Percentiles rank a stretch among this genome's conserved stretches.
phyloP scores from a whole-genome alignment of 1,140 invertebrate species.

The Belonocnema kinseyi region DNA sequence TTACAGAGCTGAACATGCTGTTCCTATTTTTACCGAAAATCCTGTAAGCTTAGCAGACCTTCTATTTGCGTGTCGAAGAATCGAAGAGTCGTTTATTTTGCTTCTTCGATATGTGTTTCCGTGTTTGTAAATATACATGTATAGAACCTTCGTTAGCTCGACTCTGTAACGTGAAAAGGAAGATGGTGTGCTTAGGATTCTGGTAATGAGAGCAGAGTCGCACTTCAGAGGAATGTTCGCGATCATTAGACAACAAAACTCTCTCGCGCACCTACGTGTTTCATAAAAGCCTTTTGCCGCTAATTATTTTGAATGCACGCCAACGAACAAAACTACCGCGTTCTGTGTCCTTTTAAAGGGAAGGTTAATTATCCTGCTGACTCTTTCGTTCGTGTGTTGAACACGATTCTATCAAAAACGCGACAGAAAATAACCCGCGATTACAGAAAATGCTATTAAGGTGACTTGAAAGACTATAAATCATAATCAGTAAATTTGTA shows the following conservation, averaged over 20 bases:
- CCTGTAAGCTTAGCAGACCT: no score
- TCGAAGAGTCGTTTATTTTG: constrained; percentile 19
- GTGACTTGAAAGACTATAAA: not conserved
- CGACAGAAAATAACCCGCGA: constrained; percentile 13
- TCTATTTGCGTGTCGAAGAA: not conserved
- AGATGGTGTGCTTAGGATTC: constrained; percentile 11
- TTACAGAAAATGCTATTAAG: not conserved
- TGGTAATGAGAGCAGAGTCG: constrained; percentile 22
- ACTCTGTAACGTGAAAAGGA: constrained; percentile 19
- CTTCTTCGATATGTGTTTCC: constrained; percentile 28
- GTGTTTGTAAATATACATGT: constrained; percentile 22
- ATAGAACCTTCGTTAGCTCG: constrained; percentile 15
- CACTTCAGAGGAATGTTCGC: constrained; percentile 18
- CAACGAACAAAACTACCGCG: constrained; percentile 17
- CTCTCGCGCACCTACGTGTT: constrained; percentile 1
- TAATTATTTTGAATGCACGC: constrained; percentile 27
- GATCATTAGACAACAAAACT: constrained; percentile 19
- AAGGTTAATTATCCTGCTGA: constrained; percentile 24
- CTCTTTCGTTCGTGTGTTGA: not conserved
- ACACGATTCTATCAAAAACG: constrained; percentile 10
- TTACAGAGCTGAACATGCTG: no score
- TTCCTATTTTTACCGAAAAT: no score
- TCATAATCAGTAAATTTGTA: not conserved
- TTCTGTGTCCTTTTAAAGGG: not conserved
- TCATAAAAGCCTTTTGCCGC: constrained; percentile 1